These are phyloP conservation scores for Asarcornis scutulata DNA, from an alignment of 2,113 vertebrate species.

Conservation along the genomic window DNA sequence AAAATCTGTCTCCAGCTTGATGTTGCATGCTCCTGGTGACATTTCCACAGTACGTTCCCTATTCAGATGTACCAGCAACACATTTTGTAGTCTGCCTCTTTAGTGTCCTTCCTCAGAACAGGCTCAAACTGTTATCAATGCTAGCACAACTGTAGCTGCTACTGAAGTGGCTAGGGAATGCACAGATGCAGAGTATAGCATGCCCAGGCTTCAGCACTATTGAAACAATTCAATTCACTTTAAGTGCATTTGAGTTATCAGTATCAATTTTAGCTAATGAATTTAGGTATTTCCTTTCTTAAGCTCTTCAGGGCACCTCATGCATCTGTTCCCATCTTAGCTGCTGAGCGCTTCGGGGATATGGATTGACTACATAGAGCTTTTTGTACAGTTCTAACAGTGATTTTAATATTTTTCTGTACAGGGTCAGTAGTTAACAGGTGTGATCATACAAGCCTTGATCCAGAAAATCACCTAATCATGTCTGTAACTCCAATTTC, in stretches of 20 bases:
- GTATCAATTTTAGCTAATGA: not conserved
- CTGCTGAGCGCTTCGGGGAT: not conserved
- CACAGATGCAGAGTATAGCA: rapidly evolving
- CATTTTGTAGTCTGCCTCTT: not conserved
- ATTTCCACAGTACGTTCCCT: not conserved
- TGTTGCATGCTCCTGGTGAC: not conserved
- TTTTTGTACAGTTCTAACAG: not conserved
- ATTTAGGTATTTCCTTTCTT: not conserved
- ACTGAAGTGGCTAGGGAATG: not conserved
- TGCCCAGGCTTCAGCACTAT: not conserved
- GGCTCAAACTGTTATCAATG: rapidly evolving
- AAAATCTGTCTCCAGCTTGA: not conserved
- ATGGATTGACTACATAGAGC: not conserved
- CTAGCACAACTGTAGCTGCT: rapidly evolving
- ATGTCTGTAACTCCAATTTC: not conserved
- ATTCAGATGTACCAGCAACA: not conserved
- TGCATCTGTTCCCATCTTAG: rapidly evolving
- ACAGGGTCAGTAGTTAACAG: not conserved
- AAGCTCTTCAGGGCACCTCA: not conserved
- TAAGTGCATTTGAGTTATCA: not conserved
- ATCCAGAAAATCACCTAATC: not conserved
- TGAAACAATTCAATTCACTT: not conserved
- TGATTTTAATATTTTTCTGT: not conserved
- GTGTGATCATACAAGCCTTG: not conserved
- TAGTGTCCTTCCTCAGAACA: not conserved